Conservation (phyloP, 1,140 invertebrate species). For the Anagrus nilaparvatae region DNA sequence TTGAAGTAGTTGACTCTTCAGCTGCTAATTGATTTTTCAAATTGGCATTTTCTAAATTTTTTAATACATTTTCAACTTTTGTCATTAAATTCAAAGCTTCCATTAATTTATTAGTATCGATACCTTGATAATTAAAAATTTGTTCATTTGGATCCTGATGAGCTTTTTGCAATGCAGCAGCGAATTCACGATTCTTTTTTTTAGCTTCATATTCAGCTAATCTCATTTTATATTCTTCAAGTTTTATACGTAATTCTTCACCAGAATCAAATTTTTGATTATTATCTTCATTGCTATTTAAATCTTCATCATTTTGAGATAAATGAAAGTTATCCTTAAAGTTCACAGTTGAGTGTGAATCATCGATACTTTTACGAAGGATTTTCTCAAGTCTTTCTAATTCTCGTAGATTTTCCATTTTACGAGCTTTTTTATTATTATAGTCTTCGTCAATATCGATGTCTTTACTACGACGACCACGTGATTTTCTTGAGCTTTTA, state of each 20-base stretch:
- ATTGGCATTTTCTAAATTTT: constrained; percentile 11
- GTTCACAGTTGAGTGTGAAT: too few species aligned
- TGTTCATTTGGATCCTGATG: constrained; percentile 2
- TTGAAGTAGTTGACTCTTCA: not conserved
- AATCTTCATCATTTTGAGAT: too few species aligned
- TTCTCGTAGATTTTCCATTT: constrained; percentile 9
- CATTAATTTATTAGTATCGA: constrained; percentile 17
- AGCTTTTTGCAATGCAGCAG: constrained; percentile 3
- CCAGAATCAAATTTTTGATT: constrained; percentile 13
- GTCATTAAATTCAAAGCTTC: constrained; percentile 20
- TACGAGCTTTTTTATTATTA: constrained; percentile 11
- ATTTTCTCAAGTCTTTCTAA: constrained; percentile 8
- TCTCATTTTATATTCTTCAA: constrained; percentile 24
- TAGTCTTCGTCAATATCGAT: constrained; percentile 14
- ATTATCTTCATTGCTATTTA: constrained; percentile 2
- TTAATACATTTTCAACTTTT: constrained; percentile 19
- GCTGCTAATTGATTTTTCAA: not conserved
- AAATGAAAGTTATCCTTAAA: too few species aligned
- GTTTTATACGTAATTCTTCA: constrained; percentile 22
- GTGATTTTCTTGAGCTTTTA: not conserved
- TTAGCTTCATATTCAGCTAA: constrained; percentile 18
- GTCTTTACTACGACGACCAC: constrained; percentile 5
- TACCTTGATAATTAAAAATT: constrained; percentile 4
- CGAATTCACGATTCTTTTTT: constrained; percentile 14
- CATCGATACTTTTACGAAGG: not conserved